phyloP scores from a whole-genome alignment of 2,797 vertebrate species.

The Ptychadena robeensis region DNA sequence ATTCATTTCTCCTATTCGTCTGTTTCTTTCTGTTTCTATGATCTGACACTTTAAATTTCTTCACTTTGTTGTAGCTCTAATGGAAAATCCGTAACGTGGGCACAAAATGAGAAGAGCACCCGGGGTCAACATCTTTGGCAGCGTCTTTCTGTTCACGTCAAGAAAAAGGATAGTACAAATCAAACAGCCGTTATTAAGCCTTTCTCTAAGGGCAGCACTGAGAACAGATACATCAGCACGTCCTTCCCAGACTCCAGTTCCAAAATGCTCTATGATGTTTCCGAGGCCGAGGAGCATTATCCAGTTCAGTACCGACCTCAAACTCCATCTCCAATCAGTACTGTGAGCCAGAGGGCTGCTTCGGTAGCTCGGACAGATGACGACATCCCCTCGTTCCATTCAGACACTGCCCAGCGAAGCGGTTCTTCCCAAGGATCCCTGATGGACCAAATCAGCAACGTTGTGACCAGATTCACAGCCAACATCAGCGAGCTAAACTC shows the following conservation, averaged over 20 bases:
- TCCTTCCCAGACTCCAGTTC: slow-evolving; percentile 78
- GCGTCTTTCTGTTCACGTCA: slow-evolving; percentile 93
- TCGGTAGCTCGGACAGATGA: slow-evolving; percentile 76
- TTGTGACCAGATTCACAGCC: slow-evolving; percentile 94
- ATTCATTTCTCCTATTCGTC: background rate
- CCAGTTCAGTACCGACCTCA: slow-evolving; percentile 82
- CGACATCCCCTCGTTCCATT: slow-evolving; percentile 77
- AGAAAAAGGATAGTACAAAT: slow-evolving; percentile 91
- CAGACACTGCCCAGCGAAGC: slow-evolving; percentile 77
- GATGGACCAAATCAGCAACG: slow-evolving; percentile 97
- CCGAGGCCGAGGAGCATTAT: slow-evolving; percentile 86
- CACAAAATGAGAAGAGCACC: slow-evolving; percentile 88
- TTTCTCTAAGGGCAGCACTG: slow-evolving; percentile 87
- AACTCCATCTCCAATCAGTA: slow-evolving; percentile 92
- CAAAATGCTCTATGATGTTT: slow-evolving; percentile 88
- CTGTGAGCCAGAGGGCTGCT: slow-evolving; percentile 85
- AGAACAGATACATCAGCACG: slow-evolving; percentile 79
- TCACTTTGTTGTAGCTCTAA: slow-evolving; percentile 85
- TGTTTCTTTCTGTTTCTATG: background rate
- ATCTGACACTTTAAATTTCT: slow-evolving; percentile 33
- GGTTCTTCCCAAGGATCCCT: slow-evolving; percentile 86
- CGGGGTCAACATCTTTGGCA: slow-evolving; percentile 96
- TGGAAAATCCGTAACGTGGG: slow-evolving; percentile 97
- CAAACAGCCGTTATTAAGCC: slow-evolving; percentile 98
- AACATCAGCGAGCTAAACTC: slow-evolving; percentile 95